Evolutionary conservation across 2,113 vertebrate species (phyloP).

Genomic region (Myocastor coypus): DNA sequence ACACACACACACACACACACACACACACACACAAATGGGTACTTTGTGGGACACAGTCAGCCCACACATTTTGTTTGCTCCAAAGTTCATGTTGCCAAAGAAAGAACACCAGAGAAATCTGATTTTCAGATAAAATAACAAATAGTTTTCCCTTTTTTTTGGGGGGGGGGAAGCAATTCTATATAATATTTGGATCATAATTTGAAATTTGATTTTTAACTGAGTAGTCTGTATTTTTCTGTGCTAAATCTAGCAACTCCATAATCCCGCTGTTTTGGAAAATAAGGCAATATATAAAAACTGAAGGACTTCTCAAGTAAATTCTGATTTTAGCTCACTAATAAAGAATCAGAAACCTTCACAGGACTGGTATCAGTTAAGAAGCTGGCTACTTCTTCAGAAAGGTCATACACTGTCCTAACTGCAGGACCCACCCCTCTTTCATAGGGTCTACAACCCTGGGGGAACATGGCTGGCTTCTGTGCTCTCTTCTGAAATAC

Average conservation of each 20-base stretch:
- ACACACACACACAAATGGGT: background rate
- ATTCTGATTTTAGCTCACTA: background rate
- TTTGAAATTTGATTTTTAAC: constrained; percentile 35
- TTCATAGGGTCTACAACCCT: background rate
- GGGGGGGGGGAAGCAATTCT: background rate
- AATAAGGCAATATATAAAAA: constrained; percentile 6
- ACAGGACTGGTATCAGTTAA: background rate
- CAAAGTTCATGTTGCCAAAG: background rate
- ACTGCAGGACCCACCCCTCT: background rate
- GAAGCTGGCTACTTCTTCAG: background rate
- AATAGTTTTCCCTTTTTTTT: background rate
- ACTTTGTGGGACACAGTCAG: background rate
- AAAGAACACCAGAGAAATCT: background rate
- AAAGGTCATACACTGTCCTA: background rate
- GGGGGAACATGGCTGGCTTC: background rate
- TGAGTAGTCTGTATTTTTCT: background rate
- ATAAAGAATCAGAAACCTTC: background rate
- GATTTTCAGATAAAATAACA: constrained; percentile 36
- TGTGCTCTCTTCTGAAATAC: background rate
- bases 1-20: no score
- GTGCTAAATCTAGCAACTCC: background rate
- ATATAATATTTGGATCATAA: background rate
- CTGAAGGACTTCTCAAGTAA: background rate
- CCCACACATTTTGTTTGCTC: background rate
- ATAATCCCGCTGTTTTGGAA: constrained; percentile 31